Percentiles rank a stretch among this genome's conserved stretches.
phyloP scores from a whole-genome alignment of 2,113 vertebrate genomes.

The Dasypus novemcinctus region DNA sequence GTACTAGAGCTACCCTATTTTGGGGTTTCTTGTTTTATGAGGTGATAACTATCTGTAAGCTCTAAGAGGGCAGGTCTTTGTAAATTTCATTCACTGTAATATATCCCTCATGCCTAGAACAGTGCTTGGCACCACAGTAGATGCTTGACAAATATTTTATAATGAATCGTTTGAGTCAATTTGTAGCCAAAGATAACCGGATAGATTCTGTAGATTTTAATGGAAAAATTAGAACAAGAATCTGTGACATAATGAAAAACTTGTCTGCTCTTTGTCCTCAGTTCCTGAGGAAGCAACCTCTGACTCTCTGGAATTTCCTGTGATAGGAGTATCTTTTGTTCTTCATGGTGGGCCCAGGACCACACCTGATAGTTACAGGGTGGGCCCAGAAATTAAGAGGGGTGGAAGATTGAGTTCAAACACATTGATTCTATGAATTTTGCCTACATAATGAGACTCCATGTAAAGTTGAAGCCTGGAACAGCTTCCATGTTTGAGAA shows the following conservation, averaged over 20 bases:
- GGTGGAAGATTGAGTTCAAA: no score
- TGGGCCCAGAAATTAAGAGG: no score
- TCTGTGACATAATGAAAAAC: background rate
- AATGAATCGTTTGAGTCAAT: background rate
- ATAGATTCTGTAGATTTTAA: background rate
- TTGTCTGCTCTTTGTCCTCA: no score
- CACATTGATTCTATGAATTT: no score
- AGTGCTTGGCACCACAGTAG: background rate
- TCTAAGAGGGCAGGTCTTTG: background rate
- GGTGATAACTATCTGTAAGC: background rate
- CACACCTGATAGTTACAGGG: no score
- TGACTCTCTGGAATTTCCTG: no score
- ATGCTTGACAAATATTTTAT: background rate
- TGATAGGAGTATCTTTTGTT: no score
- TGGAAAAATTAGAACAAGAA: slow-evolving; percentile 33
- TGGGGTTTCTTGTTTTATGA: background rate
- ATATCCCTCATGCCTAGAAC: background rate
- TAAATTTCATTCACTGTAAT: background rate
- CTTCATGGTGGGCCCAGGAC: no score
- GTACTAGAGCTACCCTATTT: background rate
- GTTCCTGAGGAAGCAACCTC: no score
- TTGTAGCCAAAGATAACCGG: background rate
- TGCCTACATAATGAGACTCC: no score
- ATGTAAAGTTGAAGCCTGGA: no score
- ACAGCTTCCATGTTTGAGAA: no score